These are phyloP conservation scores for Formica exsecta DNA, from an alignment of 1,140 invertebrate genomes.

Conservation along the genomic window DNA sequence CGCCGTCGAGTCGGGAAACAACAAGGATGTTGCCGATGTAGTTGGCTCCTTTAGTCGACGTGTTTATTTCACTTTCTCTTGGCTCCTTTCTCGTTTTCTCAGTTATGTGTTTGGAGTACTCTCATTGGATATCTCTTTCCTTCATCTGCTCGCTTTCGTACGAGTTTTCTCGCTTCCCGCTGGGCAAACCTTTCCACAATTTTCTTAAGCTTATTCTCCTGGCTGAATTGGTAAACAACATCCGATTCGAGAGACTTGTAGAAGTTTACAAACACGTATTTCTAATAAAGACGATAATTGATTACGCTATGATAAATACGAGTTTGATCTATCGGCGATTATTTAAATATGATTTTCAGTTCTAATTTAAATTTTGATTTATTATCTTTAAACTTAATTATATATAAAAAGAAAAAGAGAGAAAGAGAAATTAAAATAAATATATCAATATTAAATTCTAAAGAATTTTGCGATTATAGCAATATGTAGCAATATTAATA, in stretches of 20 bases:
- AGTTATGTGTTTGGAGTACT: constrained; percentile 40
- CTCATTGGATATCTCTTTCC: neutral
- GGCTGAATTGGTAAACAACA: constrained; percentile 11
- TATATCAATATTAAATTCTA: neutral
- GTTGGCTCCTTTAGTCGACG: constrained; percentile 53
- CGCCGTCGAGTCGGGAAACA: constrained; percentile 43
- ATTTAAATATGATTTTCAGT: neutral
- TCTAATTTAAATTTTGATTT: neutral
- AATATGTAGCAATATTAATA: constrained; percentile 1
- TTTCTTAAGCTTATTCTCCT: constrained; percentile 44
- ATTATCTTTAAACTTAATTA: constrained; percentile 3
- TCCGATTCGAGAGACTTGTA: constrained; percentile 8
- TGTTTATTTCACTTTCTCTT: constrained; percentile 55
- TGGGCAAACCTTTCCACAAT: constrained; percentile 36
- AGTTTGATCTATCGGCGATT: neutral
- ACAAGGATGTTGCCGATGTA: constrained; percentile 48
- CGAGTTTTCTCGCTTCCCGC: constrained; percentile 35
- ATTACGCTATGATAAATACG: neutral
- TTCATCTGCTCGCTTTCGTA: constrained; percentile 1
- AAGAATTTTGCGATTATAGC: neutral
- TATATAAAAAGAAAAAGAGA: neutral
- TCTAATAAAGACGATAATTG: neutral
- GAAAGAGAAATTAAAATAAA: neutral
- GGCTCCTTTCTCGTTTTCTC: constrained; percentile 24
- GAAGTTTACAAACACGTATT: neutral